A percentile compares a stretch with the other conserved stretches of the same genome.
phyloP scores from a whole-genome alignment of 37 sponge, comb jelly and placozoan genomes.

The Theonella swinhoei region DNA sequence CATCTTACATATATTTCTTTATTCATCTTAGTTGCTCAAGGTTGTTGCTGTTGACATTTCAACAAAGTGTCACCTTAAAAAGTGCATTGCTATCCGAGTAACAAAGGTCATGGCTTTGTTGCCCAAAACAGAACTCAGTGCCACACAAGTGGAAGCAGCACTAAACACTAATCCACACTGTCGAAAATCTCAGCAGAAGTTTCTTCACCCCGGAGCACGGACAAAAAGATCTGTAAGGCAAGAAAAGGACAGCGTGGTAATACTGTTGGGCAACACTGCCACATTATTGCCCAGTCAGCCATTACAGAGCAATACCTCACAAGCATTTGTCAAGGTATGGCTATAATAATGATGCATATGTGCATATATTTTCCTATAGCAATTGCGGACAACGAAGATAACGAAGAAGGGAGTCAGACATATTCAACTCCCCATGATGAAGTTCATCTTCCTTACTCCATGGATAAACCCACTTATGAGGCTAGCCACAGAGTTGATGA shows the following conservation, averaged over 20 bases:
- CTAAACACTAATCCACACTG: neutral
- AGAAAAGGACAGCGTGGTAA: slow-evolving; percentile 6
- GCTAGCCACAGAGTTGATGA: no score
- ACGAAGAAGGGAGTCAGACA: no score
- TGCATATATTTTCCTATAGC: neutral
- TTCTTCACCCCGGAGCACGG: slow-evolving; percentile 7
- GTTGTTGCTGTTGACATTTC: neutral
- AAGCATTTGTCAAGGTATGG: slow-evolving; percentile 6
- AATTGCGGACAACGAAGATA: neutral
- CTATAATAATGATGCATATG: neutral
- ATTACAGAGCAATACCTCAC: neutral
- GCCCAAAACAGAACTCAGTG: neutral
- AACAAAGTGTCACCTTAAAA: slow-evolving; percentile 5
- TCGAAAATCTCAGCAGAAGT: slow-evolving; percentile 6
- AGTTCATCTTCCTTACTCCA: no score
- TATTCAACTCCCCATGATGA: no score
- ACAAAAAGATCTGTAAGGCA: no score
- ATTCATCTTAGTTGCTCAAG: slow-evolving; percentile 4
- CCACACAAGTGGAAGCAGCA: slow-evolving; percentile 4
- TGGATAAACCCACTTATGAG: no score
- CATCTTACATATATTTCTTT: no score
- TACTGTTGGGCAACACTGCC: slow-evolving; percentile 8
- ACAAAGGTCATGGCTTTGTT: neutral
- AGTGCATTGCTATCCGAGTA: neutral
- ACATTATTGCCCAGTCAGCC: slow-evolving; percentile 3